These are phyloP conservation scores for Julus scanicus DNA, from an alignment of 2,888 invertebrate species.

Conservation along the genomic window DNA sequence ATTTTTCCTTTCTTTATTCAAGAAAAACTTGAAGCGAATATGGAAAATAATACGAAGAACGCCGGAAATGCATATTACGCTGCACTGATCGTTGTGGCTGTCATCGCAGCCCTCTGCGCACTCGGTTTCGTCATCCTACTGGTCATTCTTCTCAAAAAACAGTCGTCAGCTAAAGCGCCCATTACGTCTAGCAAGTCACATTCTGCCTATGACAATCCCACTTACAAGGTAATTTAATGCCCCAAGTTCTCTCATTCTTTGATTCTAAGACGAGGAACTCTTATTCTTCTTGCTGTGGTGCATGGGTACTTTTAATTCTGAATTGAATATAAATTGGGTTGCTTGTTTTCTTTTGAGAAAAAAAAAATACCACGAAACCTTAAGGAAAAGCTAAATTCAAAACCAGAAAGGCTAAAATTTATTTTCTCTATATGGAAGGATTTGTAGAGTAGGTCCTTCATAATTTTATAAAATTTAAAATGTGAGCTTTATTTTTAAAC, in stretches of 20 bases:
- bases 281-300: not conserved
- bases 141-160: slow-evolving; percentile 80
- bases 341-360: too few species aligned
- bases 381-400: too few species aligned
- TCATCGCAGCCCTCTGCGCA: slow-evolving; percentile 86
- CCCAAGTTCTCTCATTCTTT: too few species aligned
- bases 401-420: too few species aligned
- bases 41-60: slow-evolving; percentile 25
- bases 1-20: not conserved
- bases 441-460: too few species aligned
- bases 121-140: slow-evolving; percentile 82
- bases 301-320: not conserved
- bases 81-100: slow-evolving; percentile 86
- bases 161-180: slow-evolving; percentile 77
- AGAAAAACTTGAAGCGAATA: slow-evolving; percentile 55
- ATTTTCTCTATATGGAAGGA: too few species aligned
- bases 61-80: slow-evolving; percentile 82
- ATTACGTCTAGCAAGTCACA: slow-evolving; percentile 85
- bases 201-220: slow-evolving; percentile 92
- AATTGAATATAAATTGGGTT: too few species aligned
- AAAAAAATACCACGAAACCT: too few species aligned
- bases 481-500: too few species aligned
- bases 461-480: too few species aligned
- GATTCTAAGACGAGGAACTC: too few species aligned
- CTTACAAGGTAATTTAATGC: slow-evolving; percentile 88